A percentile compares a stretch with the other conserved stretches of the same genome.
phyloP scores from a whole-genome alignment of 2,888 invertebrate species.

The Acronicta aceris region DNA sequence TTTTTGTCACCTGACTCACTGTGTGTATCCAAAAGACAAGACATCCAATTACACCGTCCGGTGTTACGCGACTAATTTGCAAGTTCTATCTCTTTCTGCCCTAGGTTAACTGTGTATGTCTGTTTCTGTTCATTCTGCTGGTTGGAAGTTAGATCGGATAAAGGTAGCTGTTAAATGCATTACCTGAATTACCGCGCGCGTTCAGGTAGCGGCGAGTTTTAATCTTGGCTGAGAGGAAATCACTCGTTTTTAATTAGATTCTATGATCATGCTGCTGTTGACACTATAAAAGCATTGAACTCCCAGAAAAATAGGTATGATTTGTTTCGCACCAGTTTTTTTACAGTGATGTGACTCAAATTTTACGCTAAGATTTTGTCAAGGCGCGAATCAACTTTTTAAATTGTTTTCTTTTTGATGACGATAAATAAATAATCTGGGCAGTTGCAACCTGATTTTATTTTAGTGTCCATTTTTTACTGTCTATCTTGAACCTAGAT shows the following conservation, averaged over 20 bases:
- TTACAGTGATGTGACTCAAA: not conserved
- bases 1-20: conserved; percentile 48
- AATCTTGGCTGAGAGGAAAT: conserved; percentile 9
- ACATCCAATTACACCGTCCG: conserved; percentile 56
- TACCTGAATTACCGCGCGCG: conserved; percentile 18
- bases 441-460: conserved; percentile 7
- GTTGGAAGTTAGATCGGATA: conserved; percentile 24
- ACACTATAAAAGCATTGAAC: not conserved
- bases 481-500: conserved; percentile 10
- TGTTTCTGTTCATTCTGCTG: conserved; percentile 16
- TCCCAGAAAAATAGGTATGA: not conserved
- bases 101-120: conserved; percentile 1
- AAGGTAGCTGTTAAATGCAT: conserved; percentile 24
- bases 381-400: not conserved
- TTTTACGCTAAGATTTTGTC: conserved; percentile 3
- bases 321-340: not conserved
- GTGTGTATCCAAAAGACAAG: conserved; percentile 46
- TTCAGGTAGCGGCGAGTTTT: conserved; percentile 18
- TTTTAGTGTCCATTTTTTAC: conserved; percentile 24
- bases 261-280: not conserved
- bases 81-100: conserved; percentile 22
- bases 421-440: conserved; percentile 9
- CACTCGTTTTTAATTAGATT: conserved; percentile 8
- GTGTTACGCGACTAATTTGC: conserved; percentile 39
- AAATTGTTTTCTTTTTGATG: conserved; percentile 3